These are phyloP conservation scores for Oenanthe oenanthe DNA, from an alignment of 2,113 vertebrate species.

Conservation along the genomic window DNA sequence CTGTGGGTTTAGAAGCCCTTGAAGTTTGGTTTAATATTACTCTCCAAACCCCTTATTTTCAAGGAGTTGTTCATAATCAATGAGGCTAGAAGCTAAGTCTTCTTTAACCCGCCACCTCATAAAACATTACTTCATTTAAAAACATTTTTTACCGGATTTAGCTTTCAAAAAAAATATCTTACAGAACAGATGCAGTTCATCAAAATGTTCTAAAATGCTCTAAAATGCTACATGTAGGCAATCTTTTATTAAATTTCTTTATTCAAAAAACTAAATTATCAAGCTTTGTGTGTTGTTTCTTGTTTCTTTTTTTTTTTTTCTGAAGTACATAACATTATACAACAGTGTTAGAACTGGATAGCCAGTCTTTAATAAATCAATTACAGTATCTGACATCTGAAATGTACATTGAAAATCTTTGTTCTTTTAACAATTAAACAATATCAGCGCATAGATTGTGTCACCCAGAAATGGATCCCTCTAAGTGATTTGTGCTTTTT, in stretches of 20 bases:
- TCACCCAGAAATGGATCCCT: conserved; percentile 71
- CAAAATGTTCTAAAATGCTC: conserved; percentile 76
- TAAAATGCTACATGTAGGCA: conserved; percentile 81
- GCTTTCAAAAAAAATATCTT: conserved; percentile 61
- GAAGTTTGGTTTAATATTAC: conserved; percentile 70
- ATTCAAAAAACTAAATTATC: conserved; percentile 76
- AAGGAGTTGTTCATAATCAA: conserved; percentile 70
- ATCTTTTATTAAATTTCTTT: conserved; percentile 73
- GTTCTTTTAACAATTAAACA: conserved; percentile 78
- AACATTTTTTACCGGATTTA: conserved; percentile 63
- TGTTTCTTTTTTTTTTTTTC: background rate
- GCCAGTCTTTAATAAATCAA: conserved; percentile 82
- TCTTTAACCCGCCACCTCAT: conserved; percentile 37
- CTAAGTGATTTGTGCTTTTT: conserved; percentile 83
- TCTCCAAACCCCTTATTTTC: conserved; percentile 61
- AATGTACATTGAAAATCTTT: conserved; percentile 79
- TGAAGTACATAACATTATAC: conserved; percentile 81
- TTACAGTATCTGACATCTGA: conserved; percentile 81
- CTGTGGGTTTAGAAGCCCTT: conserved; percentile 52
- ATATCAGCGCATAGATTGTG: conserved; percentile 74
- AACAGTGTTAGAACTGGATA: conserved; percentile 79
- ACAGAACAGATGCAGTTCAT: conserved; percentile 67
- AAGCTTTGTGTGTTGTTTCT: conserved; percentile 29
- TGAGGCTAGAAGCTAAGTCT: conserved; percentile 66
- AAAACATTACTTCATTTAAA: conserved; percentile 62